Base-by-base conservation (phyloP, 1,140 invertebrate species). In the Notospermus geniculatus region DNA sequence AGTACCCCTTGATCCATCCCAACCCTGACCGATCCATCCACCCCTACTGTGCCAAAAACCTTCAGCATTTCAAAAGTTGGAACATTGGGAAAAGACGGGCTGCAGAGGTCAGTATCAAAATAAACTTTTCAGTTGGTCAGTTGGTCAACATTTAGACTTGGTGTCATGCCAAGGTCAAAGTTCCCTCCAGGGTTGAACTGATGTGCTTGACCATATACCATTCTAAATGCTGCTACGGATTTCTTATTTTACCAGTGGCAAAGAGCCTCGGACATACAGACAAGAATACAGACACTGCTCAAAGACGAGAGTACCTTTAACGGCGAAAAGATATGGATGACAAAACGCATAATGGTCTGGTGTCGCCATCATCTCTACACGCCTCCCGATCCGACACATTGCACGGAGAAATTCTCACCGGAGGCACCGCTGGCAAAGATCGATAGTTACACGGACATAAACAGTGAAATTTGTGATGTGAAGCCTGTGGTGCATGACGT, bases 301-400 rank as follows among this genome's bases (percentile, higher is more conserved):
- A 76, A 72, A 54, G 77, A 73, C 57, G 71, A 69, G 2, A 62
- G 61, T 2, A 63, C 71, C 1, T 65, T 70, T 1, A 68, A 71
- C n/a, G 75, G 80, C 19, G 63, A 78, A 62, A 61, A 71, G 59
- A 58, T 82, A 17, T 85, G 84, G 83, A 81, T 73, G 2, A 70
- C 80, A 0, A 84, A 82, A 65, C 80, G 84, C 64, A 84, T 86
- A 53, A 73, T 85, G 45, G 66, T 74, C 1, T 86, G 84, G 84
- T 78, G 83, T 53, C 76, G 84, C 64, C 64, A 80, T 23, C 80
- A 85, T 63, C 82, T 82, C 1, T 83, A 82, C 53, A 84, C 70
- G 56, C 79, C 77, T 27, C 69, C 71, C 53, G 70, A 74, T 58
- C 57, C 46, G 46, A 50, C n/a, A n/a, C n/a, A 19, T 9, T 50